phyloP scores from a whole-genome alignment of 2,888 invertebrate genomes.

The Lasioglossum leucozonium region DNA sequence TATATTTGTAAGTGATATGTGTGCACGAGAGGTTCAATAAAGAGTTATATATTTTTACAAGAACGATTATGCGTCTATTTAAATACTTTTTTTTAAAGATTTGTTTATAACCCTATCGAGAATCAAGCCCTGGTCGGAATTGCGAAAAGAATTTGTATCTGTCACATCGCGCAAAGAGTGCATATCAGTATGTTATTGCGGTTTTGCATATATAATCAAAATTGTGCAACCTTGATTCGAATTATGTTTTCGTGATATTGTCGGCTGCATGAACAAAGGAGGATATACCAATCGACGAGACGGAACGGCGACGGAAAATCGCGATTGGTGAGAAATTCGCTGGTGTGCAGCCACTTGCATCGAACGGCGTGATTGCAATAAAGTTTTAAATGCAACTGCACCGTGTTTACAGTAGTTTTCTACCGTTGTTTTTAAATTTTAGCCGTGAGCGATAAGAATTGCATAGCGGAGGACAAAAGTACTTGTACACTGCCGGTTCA shows the following conservation, averaged over 20 bases:
- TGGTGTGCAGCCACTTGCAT: conserved; percentile 13
- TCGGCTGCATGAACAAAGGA: neutral
- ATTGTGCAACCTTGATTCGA: conserved; percentile 1
- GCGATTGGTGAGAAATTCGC: conserved; percentile 19
- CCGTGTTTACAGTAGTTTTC: conserved; percentile 10
- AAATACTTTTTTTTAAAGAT: neutral
- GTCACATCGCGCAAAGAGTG: neutral
- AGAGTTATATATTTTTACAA: conserved; percentile 2
- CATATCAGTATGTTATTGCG: conserved; percentile 1
- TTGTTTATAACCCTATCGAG: neutral
- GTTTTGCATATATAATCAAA: too few relatives aligned
- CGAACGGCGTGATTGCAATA: neutral
- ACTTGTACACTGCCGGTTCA: neutral
- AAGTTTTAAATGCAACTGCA: conserved; percentile 14
- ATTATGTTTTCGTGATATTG: neutral
- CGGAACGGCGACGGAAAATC: neutral
- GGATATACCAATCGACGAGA: conserved; percentile 17
- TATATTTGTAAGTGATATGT: conserved; percentile 20
- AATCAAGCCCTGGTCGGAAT: neutral
- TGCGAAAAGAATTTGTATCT: neutral
- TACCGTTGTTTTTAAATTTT: neutral
- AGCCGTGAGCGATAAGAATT: neutral
- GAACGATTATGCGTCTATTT: neutral
- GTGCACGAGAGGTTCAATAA: conserved; percentile 17
- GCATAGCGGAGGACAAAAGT: neutral